Base-by-base conservation (phyloP, 2,888 invertebrate genomes). In the Plusia festucae region DNA sequence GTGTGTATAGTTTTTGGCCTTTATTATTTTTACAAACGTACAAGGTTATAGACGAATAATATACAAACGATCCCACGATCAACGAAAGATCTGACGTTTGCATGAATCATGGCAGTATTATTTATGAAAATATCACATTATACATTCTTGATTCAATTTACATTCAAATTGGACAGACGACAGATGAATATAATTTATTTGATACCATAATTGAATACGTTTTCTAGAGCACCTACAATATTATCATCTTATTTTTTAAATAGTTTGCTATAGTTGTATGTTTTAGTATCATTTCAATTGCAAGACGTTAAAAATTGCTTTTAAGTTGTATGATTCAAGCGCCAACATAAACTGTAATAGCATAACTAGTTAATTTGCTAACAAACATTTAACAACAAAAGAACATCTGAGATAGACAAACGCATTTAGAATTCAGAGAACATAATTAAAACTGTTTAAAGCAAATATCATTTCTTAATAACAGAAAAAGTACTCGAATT, bases 401-500 rank as follows among this genome's bases (percentile, higher is more conserved):
- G n/a, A 40, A 40, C n/a, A 40, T 40, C 40, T 40, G 40, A 40
- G n/a, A 40, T 6, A 15, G n/a, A 40, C 15, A 40, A 40, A 40
- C 40, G n/a, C 40, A 40, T 40, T 40, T 40, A 15, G 5, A 5
- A 40, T 40, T 40, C 40, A n/a, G 40, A n/a, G 40, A 40, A 40
- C 15, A 40, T 13, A 1, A n/a, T 40, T n/a, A 40, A 40, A 40
- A n/a, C 40, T 40, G 46, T 30, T 59, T 66, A 16, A 53, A 53
- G 22, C 44, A 57, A 70, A 69, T 22, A 55, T 49, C 0, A 71
- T 75, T 70, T 60, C 34, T 32, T 55, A 53, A 57, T 55, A 57
- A 71, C 8, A 62, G 54, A 73, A 65, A 72, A 66, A 34, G 24
- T 57, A 55, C 54, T 69, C 34, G 32, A 18, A 24, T 64, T 60